Evolutionary conservation across 2,888 invertebrate species (phyloP).

Genomic region (Watsonalla cultraria): DNA sequence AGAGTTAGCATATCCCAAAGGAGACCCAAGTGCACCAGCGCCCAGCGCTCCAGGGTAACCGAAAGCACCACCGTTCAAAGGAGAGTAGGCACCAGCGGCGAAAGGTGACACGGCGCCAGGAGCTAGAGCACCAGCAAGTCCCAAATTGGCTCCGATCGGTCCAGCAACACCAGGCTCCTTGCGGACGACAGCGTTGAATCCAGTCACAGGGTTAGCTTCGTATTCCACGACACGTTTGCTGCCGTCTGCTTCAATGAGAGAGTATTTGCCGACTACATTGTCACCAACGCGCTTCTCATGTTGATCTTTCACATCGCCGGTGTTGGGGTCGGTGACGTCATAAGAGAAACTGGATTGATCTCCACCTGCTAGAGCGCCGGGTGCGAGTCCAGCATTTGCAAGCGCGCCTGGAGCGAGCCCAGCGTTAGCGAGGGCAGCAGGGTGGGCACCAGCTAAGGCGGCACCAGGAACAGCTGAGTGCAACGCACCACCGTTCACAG

Average conservation of each 20-base stretch:
- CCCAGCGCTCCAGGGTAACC: neutral
- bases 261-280: constrained; percentile 75
- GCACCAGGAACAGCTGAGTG: constrained; percentile 33
- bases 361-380: constrained; percentile 72
- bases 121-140: constrained; percentile 36
- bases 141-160: constrained; percentile 18
- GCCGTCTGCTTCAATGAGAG: constrained; percentile 76
- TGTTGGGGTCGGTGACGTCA: constrained; percentile 76
- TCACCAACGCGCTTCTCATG: constrained; percentile 75
- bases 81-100: constrained; percentile 20
- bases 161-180: constrained; percentile 62
- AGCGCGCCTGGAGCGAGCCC: constrained; percentile 24
- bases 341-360: constrained; percentile 76
- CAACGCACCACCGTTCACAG: constrained; percentile 37
- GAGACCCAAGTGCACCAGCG: neutral
- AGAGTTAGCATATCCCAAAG: neutral
- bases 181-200: constrained; percentile 79
- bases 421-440: constrained; percentile 62
- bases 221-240: constrained; percentile 79
- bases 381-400: constrained; percentile 67
- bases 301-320: constrained; percentile 79
- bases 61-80: neutral
- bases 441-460: constrained; percentile 63
- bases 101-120: constrained; percentile 24
- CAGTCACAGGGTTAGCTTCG: constrained; percentile 75